phyloP scores from a whole-genome alignment of 2,113 vertebrate species.

The Bufo gargarizans region DNA sequence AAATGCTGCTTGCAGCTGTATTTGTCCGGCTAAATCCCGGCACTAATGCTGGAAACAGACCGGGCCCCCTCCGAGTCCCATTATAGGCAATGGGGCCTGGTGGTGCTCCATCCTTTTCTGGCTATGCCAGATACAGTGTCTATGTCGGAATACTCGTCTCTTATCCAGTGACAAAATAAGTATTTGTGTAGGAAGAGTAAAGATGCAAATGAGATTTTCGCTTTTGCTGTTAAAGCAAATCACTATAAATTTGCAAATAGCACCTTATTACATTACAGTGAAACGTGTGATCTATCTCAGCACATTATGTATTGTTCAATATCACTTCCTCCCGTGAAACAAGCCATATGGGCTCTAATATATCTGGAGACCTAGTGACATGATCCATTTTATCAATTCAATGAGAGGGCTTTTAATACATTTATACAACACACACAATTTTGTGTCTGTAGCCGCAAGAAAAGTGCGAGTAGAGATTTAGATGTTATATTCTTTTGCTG shows the following conservation, averaged over 20 bases:
- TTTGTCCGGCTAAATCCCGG: too few species aligned
- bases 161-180: neutral
- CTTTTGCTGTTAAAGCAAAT: constrained; percentile 8
- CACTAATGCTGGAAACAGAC: too few species aligned
- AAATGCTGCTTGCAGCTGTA: too few species aligned
- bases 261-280: constrained; percentile 4
- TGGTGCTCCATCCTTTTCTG: too few species aligned
- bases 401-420: neutral
- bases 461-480: neutral
- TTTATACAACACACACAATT: neutral
- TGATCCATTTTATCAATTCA: neutral
- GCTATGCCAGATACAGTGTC: too few species aligned
- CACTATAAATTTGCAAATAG: constrained; percentile 18
- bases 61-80: too few species aligned
- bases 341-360: neutral
- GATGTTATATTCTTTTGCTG: neutral
- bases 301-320: constrained; percentile 35
- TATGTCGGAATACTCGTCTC: neutral
- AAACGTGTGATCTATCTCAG: constrained; percentile 20
- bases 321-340: neutral
- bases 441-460: neutral
- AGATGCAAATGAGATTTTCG: constrained; percentile 2
- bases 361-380: neutral
- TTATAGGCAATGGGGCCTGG: too few species aligned
- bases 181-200: constrained; percentile 18